Conservation (phyloP, 2,797 vertebrate species). For the Gymnothorax javanicus region DNA sequence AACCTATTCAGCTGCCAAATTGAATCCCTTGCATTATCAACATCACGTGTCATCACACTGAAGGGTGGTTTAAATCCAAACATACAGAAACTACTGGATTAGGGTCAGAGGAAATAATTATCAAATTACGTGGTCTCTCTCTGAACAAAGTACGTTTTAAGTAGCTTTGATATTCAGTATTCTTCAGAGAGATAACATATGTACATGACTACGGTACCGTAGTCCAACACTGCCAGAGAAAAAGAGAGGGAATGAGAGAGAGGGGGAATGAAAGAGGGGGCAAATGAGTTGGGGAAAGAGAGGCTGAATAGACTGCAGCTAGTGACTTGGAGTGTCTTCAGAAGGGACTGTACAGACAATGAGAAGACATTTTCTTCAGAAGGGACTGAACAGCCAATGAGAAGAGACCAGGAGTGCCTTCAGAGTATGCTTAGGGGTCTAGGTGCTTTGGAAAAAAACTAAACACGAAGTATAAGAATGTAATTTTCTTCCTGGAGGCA, state of each 20-base stretch:
- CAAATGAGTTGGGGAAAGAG: too few species aligned
- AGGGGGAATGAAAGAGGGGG: too few species aligned
- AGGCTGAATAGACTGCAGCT: slow-evolving; percentile 27
- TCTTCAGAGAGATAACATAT: slow-evolving; percentile 56
- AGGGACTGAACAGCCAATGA: slow-evolving; percentile 62
- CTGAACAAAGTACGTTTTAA: slow-evolving; percentile 79
- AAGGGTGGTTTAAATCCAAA: neutral
- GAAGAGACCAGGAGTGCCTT: slow-evolving; percentile 61
- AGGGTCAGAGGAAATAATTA: slow-evolving; percentile 1
- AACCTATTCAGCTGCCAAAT: neutral
- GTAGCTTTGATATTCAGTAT: slow-evolving; percentile 75
- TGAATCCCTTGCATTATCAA: neutral
- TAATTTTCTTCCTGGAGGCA: slow-evolving; percentile 88
- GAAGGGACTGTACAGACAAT: slow-evolving; percentile 67
- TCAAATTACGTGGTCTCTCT: neutral
- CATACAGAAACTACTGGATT: slow-evolving; percentile 9
- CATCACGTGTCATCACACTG: neutral
- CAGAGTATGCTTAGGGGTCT: slow-evolving; percentile 62
- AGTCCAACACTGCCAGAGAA: slow-evolving; percentile 63
- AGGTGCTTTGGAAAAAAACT: slow-evolving; percentile 75
- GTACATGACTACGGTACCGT: slow-evolving; percentile 22
- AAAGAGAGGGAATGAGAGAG: neutral
- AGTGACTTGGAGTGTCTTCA: slow-evolving; percentile 59
- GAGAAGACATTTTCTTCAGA: slow-evolving; percentile 64
- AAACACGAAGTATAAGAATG: slow-evolving; percentile 63